Base-by-base conservation (phyloP, 1,140 invertebrate species). In the Aricia agestis region DNA sequence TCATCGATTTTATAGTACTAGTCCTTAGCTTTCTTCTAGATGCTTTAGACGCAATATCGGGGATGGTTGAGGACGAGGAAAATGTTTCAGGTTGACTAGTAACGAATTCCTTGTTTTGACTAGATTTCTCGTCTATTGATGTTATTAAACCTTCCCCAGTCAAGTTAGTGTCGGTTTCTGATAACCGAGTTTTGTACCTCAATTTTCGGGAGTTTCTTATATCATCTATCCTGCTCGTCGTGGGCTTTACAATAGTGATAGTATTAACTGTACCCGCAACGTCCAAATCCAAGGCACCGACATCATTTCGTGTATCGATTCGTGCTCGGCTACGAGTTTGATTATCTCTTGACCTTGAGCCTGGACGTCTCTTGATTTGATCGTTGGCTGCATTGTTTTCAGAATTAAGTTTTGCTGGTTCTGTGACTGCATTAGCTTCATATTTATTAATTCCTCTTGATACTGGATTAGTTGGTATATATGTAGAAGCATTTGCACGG, bases 151-250 rank as follows among this genome's bases (percentile, higher is more conserved):
- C 89, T 74, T 85, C 82, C 10, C 85, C 89, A n/a, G 89, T 89
- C 79, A 91, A 80, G 78, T 91, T 91, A 25, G 87, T 82, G 72
- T 90, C 87, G 9, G 83, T 87, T 76, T 91, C 87, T 9, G 87
- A 81, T 70, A 76, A 76, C 67, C 88, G 74, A 68, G 83, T 79
- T 74, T 82, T 85, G 57, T 87, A 91, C 75, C 83, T 84, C 57
- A 91, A 73, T 74, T 90, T 91, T 72, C 85, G 81, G 17, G 85
- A 78, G 67, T 82, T 84, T 74, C 83, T 84, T 66, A 83, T 41
- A 70, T 91, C 87, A 41, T 73, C 75, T 59, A 74, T 80, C 78
- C 80, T 84, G n/a, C 77, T 77, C 6, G 81, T 82, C n/a, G 80
- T 87, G 2, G 81, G 81, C 70, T 82, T 81, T 82, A 76, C 73